Percentiles rank a stretch among this genome's conserved stretches.
Evolutionary conservation across 2,888 invertebrate genomes (phyloP).

Genomic region (Physocephala rufipes): DNA sequence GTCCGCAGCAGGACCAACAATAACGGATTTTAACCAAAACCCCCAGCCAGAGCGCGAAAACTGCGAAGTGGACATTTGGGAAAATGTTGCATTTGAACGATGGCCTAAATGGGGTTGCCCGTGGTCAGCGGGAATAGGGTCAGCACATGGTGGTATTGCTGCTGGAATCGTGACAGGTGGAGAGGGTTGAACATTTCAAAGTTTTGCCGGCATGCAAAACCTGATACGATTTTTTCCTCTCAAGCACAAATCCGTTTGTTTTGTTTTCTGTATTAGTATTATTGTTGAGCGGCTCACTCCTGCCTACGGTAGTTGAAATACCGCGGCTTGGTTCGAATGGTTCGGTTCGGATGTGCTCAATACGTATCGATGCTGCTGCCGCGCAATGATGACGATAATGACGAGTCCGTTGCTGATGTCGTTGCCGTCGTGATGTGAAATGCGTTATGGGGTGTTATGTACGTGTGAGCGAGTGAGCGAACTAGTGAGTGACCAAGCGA

Average conservation of each 20-base stretch:
- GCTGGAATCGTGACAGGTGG: not conserved
- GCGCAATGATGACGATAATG: too few species aligned
- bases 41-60: conserved; percentile 11
- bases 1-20: not conserved
- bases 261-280: not conserved
- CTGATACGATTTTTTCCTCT: not conserved
- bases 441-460: conserved; percentile 3
- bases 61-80: conserved; percentile 38
- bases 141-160: not conserved
- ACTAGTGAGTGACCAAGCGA: conserved; percentile 9
- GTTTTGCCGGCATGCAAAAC: conserved; percentile 12
- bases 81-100: conserved; percentile 34
- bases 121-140: not conserved
- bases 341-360: conserved; percentile 22
- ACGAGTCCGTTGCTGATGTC: conserved; percentile 21
- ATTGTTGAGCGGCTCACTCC: conserved; percentile 1
- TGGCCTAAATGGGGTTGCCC: conserved; percentile 21
- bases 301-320: not conserved
- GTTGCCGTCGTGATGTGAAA: not conserved
- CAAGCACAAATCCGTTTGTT: not conserved
- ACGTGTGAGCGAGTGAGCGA: conserved; percentile 4
- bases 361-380: conserved; percentile 1
- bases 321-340: not conserved
- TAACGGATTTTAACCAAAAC: not conserved
- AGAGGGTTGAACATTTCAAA: not conserved